Base-by-base conservation (phyloP, 2,888 invertebrate species). In the Eurois occulta region DNA sequence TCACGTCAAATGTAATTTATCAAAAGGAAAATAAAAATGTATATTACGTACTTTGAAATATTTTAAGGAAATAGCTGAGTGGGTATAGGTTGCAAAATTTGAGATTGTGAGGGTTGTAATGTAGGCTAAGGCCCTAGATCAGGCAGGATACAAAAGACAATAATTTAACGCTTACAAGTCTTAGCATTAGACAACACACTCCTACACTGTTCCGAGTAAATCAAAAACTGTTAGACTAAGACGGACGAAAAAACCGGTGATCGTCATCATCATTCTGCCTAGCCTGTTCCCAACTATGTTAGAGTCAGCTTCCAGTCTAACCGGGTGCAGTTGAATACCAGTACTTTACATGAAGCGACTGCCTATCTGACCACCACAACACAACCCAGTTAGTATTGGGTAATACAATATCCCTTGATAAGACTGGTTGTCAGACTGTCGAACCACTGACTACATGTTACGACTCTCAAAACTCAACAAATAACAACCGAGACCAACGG, bases 1-100 rank as follows among this genome's bases (percentile, higher is more conserved):
- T 48, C 16, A 13, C 6, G 18, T 28, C 6, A 68, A 80, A 52
- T 64, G 18, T 48, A 64, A 60, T 72, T 67, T 24, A 62, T 65
- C 10, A 38, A 62, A 43, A 13, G 11, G 0, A 72, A 52, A 62
- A 62, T 62, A 11, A 35, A 18, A 24, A 16, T 58, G 32, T 60
- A 32, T 60, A 32, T 18, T 24, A 3, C 11, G 24, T 24, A 24
- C 10, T 24, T 24, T 24, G 52, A 24, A 52, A 7, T 32, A 1
- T 28, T 7, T 21, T 21, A 18, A 60, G 18, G 32, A 60, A n/a
- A 55, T 55, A 21, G 21, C 2, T 48, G 48, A 48, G 2, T 48
- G 48, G 21, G 18, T 48, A 21, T 18, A 18, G 18, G 46, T 46
- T 18, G 18, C 4, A 46, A 16, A 43, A 2, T 2, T 13, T 43